These are phyloP conservation scores for Acrossocheilus wenchowensis DNA, from an alignment of 2,797 vertebrate species.

Conservation along the genomic window DNA sequence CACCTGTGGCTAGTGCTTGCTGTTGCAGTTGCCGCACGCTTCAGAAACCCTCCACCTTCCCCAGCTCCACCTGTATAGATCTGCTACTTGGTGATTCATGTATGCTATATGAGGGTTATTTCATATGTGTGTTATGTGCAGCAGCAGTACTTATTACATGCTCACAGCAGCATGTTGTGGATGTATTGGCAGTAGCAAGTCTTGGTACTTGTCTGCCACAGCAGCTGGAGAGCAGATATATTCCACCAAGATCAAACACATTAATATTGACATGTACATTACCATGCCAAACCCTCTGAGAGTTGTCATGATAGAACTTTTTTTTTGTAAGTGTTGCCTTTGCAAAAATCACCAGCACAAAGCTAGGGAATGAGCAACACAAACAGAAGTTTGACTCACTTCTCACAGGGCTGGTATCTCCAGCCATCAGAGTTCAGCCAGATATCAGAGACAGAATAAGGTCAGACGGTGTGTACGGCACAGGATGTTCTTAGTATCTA, in stretches of 20 bases:
- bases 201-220: background rate
- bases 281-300: background rate
- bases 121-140: background rate
- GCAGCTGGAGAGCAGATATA: background rate
- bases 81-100: background rate
- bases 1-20: background rate
- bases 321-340: background rate
- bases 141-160: too few relatives aligned
- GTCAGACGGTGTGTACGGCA: slow-evolving; percentile 17
- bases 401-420: background rate
- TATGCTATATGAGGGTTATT: background rate
- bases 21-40: background rate
- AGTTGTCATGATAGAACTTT: background rate
- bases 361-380: background rate
- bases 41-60: background rate
- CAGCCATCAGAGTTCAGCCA: slow-evolving; percentile 20
- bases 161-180: background rate
- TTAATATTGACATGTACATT: background rate
- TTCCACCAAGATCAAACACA: background rate
- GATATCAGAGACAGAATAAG: slow-evolving; percentile 38
- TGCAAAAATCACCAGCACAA: background rate
- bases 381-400: background rate
- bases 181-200: background rate
- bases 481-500: slow-evolving; percentile 28
- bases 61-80: background rate